Evolutionary conservation across 2,113 vertebrate species (phyloP).

Genomic region (Leuciscus idus): DNA sequence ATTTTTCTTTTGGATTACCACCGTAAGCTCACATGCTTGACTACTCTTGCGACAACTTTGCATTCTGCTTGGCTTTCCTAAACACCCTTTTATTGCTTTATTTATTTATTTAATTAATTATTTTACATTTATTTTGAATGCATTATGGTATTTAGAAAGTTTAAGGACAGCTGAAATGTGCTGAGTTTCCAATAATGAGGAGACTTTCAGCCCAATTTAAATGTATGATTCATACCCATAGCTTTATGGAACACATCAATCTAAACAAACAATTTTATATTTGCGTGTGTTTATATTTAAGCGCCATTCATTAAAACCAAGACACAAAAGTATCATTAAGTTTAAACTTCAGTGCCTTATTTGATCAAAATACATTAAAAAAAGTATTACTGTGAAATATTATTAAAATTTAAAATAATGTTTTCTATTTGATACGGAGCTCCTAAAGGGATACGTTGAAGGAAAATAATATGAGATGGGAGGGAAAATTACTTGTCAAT

Average conservation of each 20-base stretch:
- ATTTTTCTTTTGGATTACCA: constrained; percentile 65
- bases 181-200: background rate
- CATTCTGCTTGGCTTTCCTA: constrained; percentile 61
- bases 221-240: background rate
- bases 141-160: background rate
- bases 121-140: constrained; percentile 50
- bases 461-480: too few species aligned
- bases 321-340: too few species aligned
- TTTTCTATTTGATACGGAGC: too few species aligned
- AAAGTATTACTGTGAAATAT: too few species aligned
- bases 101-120: constrained; percentile 56
- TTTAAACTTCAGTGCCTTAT: too few species aligned
- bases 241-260: background rate
- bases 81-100: constrained; percentile 67
- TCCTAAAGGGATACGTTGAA: too few species aligned
- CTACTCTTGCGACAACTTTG: constrained; percentile 59
- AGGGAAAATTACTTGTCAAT: too few species aligned
- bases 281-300: background rate
- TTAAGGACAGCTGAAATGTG: background rate
- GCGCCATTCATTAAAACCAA: background rate
- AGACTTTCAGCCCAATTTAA: background rate
- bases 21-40: constrained; percentile 65
- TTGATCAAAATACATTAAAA: too few species aligned
- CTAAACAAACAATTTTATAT: background rate
- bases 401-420: too few species aligned